Conservation (phyloP, 2,797 vertebrate species). For the Ibycter americanus region DNA sequence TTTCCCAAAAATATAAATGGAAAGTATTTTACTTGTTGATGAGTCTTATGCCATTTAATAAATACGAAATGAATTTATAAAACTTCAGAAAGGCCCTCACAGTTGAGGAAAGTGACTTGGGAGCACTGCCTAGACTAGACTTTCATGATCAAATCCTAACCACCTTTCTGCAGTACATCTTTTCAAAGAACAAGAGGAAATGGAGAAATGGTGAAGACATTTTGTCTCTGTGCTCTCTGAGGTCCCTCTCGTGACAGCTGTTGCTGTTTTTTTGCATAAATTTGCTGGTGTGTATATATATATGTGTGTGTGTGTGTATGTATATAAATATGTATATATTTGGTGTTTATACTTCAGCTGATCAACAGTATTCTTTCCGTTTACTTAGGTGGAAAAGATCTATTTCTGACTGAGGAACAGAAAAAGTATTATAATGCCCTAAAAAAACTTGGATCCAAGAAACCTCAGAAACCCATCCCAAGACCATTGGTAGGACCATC, state of each 20-base stretch:
- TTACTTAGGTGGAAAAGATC: conserved; percentile 79
- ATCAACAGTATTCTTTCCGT: conserved; percentile 4
- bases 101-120: not conserved
- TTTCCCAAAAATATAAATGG: not conserved
- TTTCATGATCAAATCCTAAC: not conserved
- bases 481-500: conserved; percentile 70
- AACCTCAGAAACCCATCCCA: conserved; percentile 76
- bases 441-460: conserved; percentile 80
- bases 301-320: no score
- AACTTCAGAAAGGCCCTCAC: not conserved
- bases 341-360: not conserved
- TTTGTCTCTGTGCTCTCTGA: not conserved
- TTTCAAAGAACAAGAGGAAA: not conserved
- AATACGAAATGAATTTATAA: not conserved
- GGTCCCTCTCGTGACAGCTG: not conserved
- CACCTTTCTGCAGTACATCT: not conserved
- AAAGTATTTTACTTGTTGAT: not conserved
- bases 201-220: not conserved
- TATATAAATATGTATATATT: no score
- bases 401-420: conserved; percentile 80
- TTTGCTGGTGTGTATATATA: not conserved
- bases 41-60: not conserved
- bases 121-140: not conserved
- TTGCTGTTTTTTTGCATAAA: not conserved
- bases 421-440: conserved; percentile 81